Percentiles rank a stretch among this genome's conserved stretches.
Evolutionary conservation across 2,888 invertebrate genomes (phyloP).

Genomic region (Oithona nana): DNA sequence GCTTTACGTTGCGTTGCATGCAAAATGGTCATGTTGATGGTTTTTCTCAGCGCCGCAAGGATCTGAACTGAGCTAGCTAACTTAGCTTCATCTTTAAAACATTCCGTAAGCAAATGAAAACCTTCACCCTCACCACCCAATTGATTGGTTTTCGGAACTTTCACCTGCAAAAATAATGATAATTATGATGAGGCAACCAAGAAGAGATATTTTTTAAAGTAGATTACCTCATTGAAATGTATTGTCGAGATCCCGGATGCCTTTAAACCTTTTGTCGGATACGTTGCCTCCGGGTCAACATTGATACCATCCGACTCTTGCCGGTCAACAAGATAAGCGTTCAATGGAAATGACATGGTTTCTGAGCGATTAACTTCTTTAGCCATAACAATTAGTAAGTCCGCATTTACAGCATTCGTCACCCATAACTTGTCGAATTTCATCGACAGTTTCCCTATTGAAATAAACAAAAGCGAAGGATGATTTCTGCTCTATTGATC

Average conservation of each 20-base stretch:
- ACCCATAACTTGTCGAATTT: slow-evolving; percentile 3
- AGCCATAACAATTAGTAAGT: not conserved
- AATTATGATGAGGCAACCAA: not conserved
- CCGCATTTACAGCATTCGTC: not conserved
- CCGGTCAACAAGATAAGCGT: not conserved
- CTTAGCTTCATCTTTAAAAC: not conserved
- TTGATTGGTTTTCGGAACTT: not conserved
- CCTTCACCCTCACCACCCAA: not conserved
- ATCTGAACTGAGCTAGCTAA: not conserved
- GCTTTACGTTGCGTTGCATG: not conserved
- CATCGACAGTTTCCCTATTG: not conserved
- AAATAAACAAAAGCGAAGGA: too few relatives aligned
- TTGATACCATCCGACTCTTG: not conserved
- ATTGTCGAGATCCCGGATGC: not conserved
- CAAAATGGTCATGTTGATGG: not conserved
- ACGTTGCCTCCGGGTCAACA: not conserved
- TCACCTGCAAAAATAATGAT: not conserved
- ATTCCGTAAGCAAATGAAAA: not conserved
- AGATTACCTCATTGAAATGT: not conserved
- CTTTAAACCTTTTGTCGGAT: not conserved
- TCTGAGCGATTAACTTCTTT: not conserved
- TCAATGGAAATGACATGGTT: too few relatives aligned
- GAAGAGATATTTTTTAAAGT: not conserved
- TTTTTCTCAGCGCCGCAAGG: not conserved
- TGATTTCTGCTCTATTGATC: too few relatives aligned